Evolutionary conservation across 2,888 invertebrate genomes (phyloP).

Genomic region (Acanthosepion esculentum): DNA sequence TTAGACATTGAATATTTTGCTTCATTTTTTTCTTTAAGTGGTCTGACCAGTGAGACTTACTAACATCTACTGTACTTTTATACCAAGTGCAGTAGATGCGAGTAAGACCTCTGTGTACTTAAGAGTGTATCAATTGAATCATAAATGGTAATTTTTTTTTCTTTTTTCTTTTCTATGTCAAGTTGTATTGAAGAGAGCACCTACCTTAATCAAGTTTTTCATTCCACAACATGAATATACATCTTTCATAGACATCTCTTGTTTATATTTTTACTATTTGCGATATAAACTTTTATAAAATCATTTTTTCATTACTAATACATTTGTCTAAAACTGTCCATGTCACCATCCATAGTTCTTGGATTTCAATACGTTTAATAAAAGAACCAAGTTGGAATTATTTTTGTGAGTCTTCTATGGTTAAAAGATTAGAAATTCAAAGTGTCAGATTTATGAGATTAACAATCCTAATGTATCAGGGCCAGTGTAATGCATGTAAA

Average conservation of each 20-base stretch:
- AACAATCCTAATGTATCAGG: too few species aligned
- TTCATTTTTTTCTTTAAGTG: background rate
- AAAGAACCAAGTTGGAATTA: background rate
- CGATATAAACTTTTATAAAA: background rate
- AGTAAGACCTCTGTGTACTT: background rate
- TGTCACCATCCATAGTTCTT: background rate
- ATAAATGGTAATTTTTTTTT: background rate
- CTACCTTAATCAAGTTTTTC: background rate
- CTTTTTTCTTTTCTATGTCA: background rate
- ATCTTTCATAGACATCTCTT: too few species aligned
- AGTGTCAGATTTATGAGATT: background rate
- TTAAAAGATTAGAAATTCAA: background rate
- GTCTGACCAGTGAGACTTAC: conserved; percentile 8
- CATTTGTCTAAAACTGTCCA: background rate
- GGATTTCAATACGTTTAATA: background rate
- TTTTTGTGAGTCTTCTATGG: background rate
- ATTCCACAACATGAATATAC: too few species aligned
- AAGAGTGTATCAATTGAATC: conserved; percentile 12
- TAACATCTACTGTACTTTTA: background rate
- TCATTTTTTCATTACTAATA: background rate
- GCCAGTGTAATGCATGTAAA: too few species aligned
- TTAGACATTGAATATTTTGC: background rate
- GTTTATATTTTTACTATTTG: background rate
- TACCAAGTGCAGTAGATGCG: background rate
- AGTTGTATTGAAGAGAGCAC: background rate